Evolutionary conservation across 2,888 invertebrate genomes (phyloP).

Genomic region (Temnothorax ravouxi): DNA sequence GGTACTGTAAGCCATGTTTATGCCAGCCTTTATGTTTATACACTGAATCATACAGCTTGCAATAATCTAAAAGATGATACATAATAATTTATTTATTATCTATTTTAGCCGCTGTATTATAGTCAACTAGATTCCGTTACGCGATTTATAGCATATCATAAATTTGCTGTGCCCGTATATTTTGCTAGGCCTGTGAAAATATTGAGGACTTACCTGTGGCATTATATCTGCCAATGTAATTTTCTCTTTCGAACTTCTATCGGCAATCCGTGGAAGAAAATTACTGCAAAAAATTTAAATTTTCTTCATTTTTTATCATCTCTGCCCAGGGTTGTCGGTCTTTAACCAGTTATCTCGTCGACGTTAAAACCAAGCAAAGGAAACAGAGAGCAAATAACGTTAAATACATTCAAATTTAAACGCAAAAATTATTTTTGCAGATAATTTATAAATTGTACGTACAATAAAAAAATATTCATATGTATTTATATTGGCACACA

Average conservation of each 20-base stretch:
- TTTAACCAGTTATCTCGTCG: too few relatives aligned
- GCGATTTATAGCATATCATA: neutral
- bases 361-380: neutral
- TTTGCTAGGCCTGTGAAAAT: neutral
- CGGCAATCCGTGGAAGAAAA: neutral
- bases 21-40: conserved; percentile 88
- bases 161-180: neutral
- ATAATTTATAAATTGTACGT: neutral
- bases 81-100: neutral
- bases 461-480: neutral
- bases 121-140: neutral
- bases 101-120: neutral
- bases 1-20: conserved; percentile 88
- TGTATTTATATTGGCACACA: neutral
- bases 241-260: neutral
- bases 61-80: conserved; percentile 82
- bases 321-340: too few relatives aligned
- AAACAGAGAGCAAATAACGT: neutral
- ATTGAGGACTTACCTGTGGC: conserved; percentile 15
- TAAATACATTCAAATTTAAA: neutral
- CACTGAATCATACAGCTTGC: conserved; percentile 86
- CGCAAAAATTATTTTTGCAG: neutral
- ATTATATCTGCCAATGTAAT: conserved; percentile 22
- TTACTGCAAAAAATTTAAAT: conserved; percentile 32
- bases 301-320: neutral